Conservation (phyloP, 2,888 invertebrate genomes). For the Monopis laevigella region DNA sequence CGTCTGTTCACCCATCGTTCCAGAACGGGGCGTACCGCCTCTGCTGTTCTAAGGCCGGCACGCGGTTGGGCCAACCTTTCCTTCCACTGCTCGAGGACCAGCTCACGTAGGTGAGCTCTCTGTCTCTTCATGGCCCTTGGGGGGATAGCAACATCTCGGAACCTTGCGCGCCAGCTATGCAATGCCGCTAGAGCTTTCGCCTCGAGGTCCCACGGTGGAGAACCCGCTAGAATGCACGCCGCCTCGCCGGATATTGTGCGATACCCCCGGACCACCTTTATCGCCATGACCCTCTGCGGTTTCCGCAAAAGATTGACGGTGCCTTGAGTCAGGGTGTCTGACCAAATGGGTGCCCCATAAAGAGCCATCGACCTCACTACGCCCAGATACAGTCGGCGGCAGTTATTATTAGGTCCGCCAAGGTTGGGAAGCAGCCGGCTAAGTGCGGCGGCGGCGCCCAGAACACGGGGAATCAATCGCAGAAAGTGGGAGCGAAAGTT, state of each 20-base stretch:
- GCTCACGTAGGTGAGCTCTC: no score
- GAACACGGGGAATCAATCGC: not conserved
- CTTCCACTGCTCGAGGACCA: no score
- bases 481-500: slow-evolving; percentile 14
- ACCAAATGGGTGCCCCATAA: slow-evolving; percentile 4
- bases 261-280: not conserved
- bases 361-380: slow-evolving; percentile 1
- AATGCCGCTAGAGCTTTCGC: no score
- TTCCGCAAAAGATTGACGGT: not conserved
- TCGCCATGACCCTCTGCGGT: slow-evolving; percentile 3
- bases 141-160: no score
- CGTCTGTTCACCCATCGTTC: no score
- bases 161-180: no score
- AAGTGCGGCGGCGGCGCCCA: not conserved
- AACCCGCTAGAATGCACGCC: not conserved
- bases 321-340: not conserved
- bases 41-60: no score
- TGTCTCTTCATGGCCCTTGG: no score
- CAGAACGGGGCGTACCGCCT: no score
- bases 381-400: not conserved
- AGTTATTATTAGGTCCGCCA: not conserved
- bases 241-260: slow-evolving; percentile 1
- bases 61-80: no score
- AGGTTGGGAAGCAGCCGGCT: not conserved
- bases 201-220: not conserved